Percentiles rank a stretch among this genome's conserved stretches.
Evolutionary conservation across 2,113 vertebrate species (phyloP).

Genomic region (Psittacula cyanocephala): DNA sequence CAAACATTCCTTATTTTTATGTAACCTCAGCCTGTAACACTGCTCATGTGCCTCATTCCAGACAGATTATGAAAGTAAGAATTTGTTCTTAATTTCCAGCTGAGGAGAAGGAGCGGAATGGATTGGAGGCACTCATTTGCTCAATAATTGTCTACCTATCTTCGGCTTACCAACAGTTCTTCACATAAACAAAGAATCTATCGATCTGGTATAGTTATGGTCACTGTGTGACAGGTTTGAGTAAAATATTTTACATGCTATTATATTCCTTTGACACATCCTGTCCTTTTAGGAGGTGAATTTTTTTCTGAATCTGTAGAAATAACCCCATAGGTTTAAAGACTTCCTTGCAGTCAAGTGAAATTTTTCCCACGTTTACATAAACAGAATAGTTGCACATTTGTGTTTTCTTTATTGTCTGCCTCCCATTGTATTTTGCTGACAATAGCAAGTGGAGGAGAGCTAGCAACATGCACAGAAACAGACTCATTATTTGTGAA

Average conservation of each 20-base stretch:
- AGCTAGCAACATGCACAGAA: background rate
- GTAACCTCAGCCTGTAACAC: background rate
- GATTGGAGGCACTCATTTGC: background rate
- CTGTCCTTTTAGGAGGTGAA: background rate
- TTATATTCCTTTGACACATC: background rate
- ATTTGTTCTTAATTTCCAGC: background rate
- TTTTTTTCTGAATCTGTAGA: background rate
- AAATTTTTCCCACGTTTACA: background rate
- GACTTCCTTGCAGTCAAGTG: background rate
- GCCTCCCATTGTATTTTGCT: background rate
- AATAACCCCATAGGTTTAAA: background rate
- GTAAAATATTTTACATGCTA: background rate
- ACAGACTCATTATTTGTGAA: constrained; percentile 16
- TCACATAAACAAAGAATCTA: background rate
- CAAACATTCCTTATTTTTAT: background rate
- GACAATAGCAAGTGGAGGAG: background rate
- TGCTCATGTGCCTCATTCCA: background rate
- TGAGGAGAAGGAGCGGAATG: background rate
- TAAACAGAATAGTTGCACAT: background rate
- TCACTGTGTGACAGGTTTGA: background rate
- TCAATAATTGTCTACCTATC: background rate
- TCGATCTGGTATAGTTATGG: background rate
- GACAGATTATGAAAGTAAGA: background rate
- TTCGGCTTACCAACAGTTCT: background rate
- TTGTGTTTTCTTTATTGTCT: background rate